Percentiles rank a stretch among this genome's conserved stretches.
phyloP scores from a whole-genome alignment of 2,113 vertebrate genomes.

The Chaenogobius annularis region DNA sequence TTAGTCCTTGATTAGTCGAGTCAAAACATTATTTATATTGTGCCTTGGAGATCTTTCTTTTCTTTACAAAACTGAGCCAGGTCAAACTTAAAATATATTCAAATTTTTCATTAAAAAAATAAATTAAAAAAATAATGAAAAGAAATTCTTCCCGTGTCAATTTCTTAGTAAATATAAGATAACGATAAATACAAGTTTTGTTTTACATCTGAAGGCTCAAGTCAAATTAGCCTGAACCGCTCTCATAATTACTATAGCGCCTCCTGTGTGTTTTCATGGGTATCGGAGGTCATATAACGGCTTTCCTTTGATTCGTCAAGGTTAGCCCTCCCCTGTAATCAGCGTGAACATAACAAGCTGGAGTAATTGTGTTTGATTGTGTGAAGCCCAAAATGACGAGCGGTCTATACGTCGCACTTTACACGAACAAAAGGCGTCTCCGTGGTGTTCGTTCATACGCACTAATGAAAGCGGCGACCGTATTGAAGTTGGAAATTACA shows the following conservation, averaged over 20 bases:
- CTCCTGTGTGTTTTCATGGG: conserved; percentile 15
- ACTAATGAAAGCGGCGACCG: conserved; percentile 19
- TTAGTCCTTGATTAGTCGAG: too few relatives aligned
- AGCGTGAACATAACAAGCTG: conserved; percentile 11
- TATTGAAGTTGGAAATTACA: conserved; percentile 45
- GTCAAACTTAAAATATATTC: too few relatives aligned
- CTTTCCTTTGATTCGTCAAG: conserved; percentile 51
- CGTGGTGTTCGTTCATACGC: not conserved
- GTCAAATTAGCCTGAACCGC: conserved; percentile 2
- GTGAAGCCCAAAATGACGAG: conserved; percentile 9
- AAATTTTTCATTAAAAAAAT: too few relatives aligned
- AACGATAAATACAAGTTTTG: too few relatives aligned
- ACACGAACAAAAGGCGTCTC: not conserved
- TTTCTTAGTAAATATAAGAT: too few relatives aligned
- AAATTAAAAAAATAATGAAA: too few relatives aligned
- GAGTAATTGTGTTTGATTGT: conserved; percentile 43
- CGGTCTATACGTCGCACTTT: not conserved
- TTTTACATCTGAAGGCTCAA: conserved; percentile 35
- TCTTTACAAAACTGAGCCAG: too few relatives aligned
- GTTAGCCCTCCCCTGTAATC: conserved; percentile 33
- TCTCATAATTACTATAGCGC: conserved; percentile 60
- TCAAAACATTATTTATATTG: too few relatives aligned
- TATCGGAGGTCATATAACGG: conserved; percentile 38
- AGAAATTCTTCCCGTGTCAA: too few relatives aligned
- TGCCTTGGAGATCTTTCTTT: too few relatives aligned